A percentile compares a stretch with the other conserved stretches of the same genome.
phyloP scores from a whole-genome alignment of 2,888 invertebrate genomes.

The Chrysolina oricalcia region DNA sequence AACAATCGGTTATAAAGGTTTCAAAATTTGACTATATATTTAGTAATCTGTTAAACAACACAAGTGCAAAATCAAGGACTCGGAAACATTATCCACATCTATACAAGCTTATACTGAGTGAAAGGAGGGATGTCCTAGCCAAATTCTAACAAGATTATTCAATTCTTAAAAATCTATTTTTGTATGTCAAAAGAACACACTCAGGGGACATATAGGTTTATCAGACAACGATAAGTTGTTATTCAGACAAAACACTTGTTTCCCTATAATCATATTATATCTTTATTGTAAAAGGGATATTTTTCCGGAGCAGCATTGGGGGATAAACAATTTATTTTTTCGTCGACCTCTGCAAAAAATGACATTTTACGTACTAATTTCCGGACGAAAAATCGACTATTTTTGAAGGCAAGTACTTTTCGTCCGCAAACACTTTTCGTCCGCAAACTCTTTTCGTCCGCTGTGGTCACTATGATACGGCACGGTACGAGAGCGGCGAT shows the following conservation, averaged over 20 bases:
- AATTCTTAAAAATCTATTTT: conserved; percentile 56
- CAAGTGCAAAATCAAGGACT: conserved; percentile 66
- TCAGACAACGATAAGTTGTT: conserved; percentile 7
- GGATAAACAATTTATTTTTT: too few species aligned
- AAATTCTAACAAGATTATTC: conserved; percentile 63
- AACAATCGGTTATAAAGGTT: conserved; percentile 70
- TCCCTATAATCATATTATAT: too few species aligned
- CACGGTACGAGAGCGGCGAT: too few species aligned
- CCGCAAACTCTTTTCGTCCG: too few species aligned
- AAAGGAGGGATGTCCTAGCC: conserved; percentile 48
- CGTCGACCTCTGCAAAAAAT: too few species aligned
- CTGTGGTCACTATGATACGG: too few species aligned
- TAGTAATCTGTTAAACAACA: conserved; percentile 65
- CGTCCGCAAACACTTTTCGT: too few species aligned
- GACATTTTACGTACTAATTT: too few species aligned
- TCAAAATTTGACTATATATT: conserved; percentile 65
- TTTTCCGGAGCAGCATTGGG: too few species aligned
- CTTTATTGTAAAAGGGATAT: too few species aligned
- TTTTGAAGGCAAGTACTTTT: too few species aligned
- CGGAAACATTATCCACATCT: conserved; percentile 66
- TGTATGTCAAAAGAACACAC: conserved; percentile 57
- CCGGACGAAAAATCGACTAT: too few species aligned
- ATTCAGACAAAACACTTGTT: neutral
- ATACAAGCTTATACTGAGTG: conserved; percentile 62
- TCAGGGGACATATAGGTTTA: conserved; percentile 21